Base-by-base conservation (phyloP, 2,113 vertebrate genomes). In the Cheilinus undulatus region DNA sequence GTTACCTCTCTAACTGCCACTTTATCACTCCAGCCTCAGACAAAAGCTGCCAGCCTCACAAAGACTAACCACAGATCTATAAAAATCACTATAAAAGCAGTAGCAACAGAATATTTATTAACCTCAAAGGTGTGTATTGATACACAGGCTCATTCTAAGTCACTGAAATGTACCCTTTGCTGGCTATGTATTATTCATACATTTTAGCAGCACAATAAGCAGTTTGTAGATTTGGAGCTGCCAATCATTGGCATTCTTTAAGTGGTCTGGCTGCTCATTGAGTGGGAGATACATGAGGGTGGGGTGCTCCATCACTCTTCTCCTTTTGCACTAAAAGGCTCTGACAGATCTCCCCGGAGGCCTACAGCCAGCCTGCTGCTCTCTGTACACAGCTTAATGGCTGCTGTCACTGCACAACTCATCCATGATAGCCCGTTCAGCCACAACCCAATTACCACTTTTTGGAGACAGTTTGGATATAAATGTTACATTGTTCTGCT, bases 301-400 rank as follows among this genome's bases (percentile, higher is more conserved):
- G 85, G 83, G 74, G 77, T 84, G 66, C 72, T 89, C 76, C 62
- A 90, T 91, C 89, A 90, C 82, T 85, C 83, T 59, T 76, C 75
- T 88, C 83, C 78, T 88, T 74, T 85, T 90, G 88, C 78, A 69
- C 90, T 90, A 91, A 91, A 89, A 91, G 87, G 88, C 73, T 83
- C 67, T 87, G 90, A 90, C 85, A 92, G 71, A 72, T 85, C 83
- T 92, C 91, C 89, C 90, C 34, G 64, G 86, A 76, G 88, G 73
- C 83, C 82, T 65, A 54, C 79, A 84, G 80, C 74, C 86, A 83
- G 86, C 68, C 74, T 73, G 78, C 66, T 86, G 78, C 83, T 83
- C 82, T 86, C 82, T 83, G 87, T 90, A 86, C 88, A 86, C 87
- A 88, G 82, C 80, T 76, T 90, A 92, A 90, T 92, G 85, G 83